Conservation (phyloP, 2,113 vertebrate species). For the Tursiops truncatus region DNA sequence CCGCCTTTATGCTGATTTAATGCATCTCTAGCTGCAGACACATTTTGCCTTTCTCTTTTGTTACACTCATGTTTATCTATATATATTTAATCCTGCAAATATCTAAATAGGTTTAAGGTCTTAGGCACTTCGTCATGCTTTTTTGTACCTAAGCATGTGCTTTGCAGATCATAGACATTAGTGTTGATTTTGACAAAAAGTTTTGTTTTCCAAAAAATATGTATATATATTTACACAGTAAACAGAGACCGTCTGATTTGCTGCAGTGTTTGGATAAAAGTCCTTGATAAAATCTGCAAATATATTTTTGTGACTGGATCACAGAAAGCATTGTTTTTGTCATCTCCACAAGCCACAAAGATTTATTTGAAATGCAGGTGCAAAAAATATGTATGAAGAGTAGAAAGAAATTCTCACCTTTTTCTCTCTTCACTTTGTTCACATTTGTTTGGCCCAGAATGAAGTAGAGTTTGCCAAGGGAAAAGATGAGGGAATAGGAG, state of each 20-base stretch:
- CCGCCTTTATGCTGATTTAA: not conserved
- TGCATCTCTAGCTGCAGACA: not conserved
- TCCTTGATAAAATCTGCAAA: not conserved
- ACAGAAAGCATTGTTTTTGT: conserved; percentile 25
- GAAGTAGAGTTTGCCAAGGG: conserved; percentile 55
- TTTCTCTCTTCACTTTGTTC: conserved; percentile 32
- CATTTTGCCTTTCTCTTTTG: conserved; percentile 48
- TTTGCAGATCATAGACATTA: not conserved
- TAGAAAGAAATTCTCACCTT: not conserved
- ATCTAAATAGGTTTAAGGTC: conserved; percentile 42
- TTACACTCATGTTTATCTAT: not conserved
- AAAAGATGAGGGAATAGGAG: conserved; percentile 36
- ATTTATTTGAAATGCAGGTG: conserved; percentile 50
- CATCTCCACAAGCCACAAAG: not conserved
- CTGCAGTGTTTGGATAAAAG: not conserved
- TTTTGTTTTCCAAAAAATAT: conserved; percentile 15
- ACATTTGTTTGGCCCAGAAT: conserved; percentile 54
- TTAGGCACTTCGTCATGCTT: conserved; percentile 33
- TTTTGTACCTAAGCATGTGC: not conserved
- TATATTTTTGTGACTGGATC: conserved; percentile 28
- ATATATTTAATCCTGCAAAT: not conserved
- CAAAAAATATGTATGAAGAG: not conserved
- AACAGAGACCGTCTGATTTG: not conserved
- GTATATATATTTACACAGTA: not conserved
- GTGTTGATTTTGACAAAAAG: not conserved